Percentiles rank a stretch among this genome's conserved stretches.
phyloP scores from a whole-genome alignment of 2,797 vertebrate genomes.

The Pipistrellus kuhlii region DNA sequence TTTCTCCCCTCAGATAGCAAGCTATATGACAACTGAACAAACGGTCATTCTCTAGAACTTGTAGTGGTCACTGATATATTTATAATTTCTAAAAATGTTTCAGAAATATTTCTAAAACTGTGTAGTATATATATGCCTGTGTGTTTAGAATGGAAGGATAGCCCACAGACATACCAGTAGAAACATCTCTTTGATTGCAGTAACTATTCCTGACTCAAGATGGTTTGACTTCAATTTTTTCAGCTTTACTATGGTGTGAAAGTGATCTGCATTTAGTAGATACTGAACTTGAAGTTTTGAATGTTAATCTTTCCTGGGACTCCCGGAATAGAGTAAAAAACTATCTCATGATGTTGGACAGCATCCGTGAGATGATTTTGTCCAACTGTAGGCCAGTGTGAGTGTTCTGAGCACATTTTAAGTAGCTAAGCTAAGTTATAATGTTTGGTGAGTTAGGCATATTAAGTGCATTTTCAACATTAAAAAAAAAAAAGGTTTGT shows the following conservation, averaged over 20 bases:
- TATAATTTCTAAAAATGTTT: background rate
- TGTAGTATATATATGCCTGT: background rate
- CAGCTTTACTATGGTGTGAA: background rate
- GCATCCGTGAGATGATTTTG: background rate
- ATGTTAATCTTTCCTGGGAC: background rate
- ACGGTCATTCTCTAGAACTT: conserved; percentile 60
- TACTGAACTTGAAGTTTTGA: background rate
- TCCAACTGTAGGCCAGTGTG: background rate
- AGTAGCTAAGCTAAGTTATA: background rate
- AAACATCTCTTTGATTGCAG: background rate
- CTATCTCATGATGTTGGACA: background rate
- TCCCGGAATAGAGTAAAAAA: background rate
- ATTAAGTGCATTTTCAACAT: background rate
- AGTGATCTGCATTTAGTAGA: background rate
- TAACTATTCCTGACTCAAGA: background rate
- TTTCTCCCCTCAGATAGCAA: conserved; percentile 79
- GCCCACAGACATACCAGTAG: background rate
- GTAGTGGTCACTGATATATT: background rate
- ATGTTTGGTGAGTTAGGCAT: background rate
- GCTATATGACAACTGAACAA: conserved; percentile 71
- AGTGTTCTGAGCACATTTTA: background rate
- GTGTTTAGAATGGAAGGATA: conserved; percentile 64
- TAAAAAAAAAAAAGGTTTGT: background rate
- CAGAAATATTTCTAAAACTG: background rate
- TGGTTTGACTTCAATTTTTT: background rate